These are phyloP conservation scores for Sylvietta virens DNA, from an alignment of 2,113 vertebrate genomes.

Conservation along the genomic window DNA sequence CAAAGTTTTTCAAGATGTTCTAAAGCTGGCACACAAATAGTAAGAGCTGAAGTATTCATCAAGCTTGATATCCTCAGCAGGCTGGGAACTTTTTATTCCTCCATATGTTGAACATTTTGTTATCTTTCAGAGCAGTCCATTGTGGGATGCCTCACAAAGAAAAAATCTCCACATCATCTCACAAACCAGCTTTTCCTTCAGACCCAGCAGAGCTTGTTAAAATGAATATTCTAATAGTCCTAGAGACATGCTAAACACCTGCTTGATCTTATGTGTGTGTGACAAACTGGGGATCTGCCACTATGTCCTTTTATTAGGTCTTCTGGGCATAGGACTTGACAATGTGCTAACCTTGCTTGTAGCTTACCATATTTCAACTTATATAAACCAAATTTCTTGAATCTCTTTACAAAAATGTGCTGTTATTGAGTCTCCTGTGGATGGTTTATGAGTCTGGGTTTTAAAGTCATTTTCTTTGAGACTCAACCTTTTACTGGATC, in stretches of 20 bases:
- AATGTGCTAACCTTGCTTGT: background rate
- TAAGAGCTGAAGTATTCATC: background rate
- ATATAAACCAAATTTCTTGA: background rate
- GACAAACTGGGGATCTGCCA: background rate
- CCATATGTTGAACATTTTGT: background rate
- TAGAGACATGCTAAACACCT: background rate
- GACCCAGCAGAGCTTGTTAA: background rate
- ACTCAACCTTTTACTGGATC: background rate
- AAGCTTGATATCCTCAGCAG: background rate
- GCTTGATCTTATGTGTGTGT: background rate
- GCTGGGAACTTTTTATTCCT: background rate
- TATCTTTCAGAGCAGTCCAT: background rate
- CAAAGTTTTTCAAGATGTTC: background rate
- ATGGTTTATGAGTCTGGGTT: background rate
- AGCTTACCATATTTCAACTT: background rate
- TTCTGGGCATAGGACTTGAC: background rate
- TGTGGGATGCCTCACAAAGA: background rate
- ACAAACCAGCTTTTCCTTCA: background rate
- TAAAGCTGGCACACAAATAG: background rate
- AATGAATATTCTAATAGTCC: background rate
- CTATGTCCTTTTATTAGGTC: background rate
- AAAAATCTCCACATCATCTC: slow-evolving; percentile 1
- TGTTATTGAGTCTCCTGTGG: background rate
- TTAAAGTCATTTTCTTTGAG: background rate
- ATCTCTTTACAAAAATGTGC: background rate